These are phyloP conservation scores for Mesocricetus auratus DNA, from an alignment of 2,113 vertebrate genomes.

Conservation along the genomic window DNA sequence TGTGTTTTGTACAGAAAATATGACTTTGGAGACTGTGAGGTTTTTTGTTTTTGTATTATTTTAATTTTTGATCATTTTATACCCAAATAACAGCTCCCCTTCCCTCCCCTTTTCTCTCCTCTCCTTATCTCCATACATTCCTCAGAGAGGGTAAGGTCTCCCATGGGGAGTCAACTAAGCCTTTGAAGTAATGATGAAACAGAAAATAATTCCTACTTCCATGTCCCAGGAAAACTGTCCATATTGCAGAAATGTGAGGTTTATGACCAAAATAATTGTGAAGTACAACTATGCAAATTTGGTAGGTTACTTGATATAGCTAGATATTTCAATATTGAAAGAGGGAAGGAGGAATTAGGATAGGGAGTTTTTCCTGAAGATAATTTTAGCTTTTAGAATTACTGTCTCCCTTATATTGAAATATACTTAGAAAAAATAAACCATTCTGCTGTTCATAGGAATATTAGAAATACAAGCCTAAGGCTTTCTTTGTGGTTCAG, in stretches of 20 bases:
- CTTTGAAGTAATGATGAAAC: neutral
- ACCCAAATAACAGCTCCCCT: too few species aligned
- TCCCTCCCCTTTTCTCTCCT: too few species aligned
- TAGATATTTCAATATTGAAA: neutral
- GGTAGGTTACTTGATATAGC: neutral
- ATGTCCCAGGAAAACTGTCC: neutral
- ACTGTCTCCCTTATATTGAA: neutral
- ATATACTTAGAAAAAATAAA: neutral
- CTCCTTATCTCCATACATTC: too few species aligned
- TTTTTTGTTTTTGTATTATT: too few species aligned
- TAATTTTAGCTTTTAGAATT: neutral
- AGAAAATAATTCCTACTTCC: neutral
- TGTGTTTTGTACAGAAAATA: neutral
- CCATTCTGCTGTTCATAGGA: conserved; percentile 34
- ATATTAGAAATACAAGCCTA: neutral
- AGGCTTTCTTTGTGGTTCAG: conserved; percentile 1
- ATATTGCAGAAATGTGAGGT: neutral
- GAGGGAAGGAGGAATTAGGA: neutral
- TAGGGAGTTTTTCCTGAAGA: neutral
- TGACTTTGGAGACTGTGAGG: neutral
- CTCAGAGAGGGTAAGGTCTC: too few species aligned
- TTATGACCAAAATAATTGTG: conserved; percentile 18
- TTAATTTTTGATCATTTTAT: too few species aligned
- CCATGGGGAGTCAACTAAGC: too few species aligned
- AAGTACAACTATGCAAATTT: neutral